Percentiles rank a stretch among this genome's conserved stretches.
These are phyloP conservation scores for Troglohyphantes excavatus DNA, from an alignment of 2,888 invertebrate species.

Conservation along the genomic window DNA sequence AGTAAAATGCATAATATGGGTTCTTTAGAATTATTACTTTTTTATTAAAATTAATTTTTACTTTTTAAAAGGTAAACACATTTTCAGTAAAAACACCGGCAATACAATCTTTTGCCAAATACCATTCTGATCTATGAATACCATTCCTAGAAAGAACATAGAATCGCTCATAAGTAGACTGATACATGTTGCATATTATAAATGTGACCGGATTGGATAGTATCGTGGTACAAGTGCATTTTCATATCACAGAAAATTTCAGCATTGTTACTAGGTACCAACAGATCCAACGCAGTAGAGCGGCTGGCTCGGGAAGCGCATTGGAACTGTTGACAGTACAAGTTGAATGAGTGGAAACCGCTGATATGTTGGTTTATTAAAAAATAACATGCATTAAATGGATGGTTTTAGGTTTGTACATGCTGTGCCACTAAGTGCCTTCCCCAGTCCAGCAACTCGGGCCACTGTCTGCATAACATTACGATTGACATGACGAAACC, in stretches of 20 bases:
- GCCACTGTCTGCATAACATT: slow-evolving; percentile 94
- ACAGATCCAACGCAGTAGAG: slow-evolving; percentile 8
- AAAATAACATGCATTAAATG: slow-evolving; percentile 44
- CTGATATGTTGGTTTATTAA: slow-evolving; percentile 63
- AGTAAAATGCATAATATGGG: too few species aligned
- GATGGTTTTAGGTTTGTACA: slow-evolving; percentile 69
- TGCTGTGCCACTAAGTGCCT: slow-evolving; percentile 70
- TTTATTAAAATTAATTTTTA: too few species aligned
- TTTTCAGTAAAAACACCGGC: too few species aligned
- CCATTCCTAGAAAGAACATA: too few species aligned
- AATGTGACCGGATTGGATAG: background rate
- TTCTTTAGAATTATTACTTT: too few species aligned
- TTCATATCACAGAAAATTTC: slow-evolving; percentile 58
- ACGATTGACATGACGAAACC: slow-evolving; percentile 91
- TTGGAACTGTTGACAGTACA: slow-evolving; percentile 38
- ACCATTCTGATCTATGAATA: too few species aligned
- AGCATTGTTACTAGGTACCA: slow-evolving; percentile 38
- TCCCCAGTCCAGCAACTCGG: slow-evolving; percentile 86
- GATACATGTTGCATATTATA: background rate
- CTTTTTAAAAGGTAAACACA: too few species aligned
- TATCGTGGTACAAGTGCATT: slow-evolving; percentile 23
- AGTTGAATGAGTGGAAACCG: slow-evolving; percentile 31
- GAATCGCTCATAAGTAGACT: background rate
- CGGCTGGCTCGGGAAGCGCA: slow-evolving; percentile 26
- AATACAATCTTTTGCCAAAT: too few species aligned